phyloP scores from a whole-genome alignment of 2,797 vertebrate species.

The Trachops cirrhosus region DNA sequence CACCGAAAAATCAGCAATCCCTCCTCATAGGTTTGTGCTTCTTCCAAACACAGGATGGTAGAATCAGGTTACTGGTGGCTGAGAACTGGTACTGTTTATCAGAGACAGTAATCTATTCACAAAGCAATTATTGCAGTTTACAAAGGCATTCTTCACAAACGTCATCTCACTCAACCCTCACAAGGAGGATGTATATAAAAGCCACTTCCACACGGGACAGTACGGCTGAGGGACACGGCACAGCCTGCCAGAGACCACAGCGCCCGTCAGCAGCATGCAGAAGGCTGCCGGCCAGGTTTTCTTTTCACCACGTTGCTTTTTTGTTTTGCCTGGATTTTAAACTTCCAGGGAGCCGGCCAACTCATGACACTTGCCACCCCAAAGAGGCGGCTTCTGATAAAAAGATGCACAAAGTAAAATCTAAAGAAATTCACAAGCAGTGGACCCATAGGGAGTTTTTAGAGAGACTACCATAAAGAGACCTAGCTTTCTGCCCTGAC shows the following conservation, averaged over 20 bases:
- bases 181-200: neutral
- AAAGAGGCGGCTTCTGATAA: neutral
- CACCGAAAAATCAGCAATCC: constrained; percentile 4
- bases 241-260: neutral
- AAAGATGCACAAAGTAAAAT: neutral
- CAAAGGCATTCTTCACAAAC: constrained; percentile 30
- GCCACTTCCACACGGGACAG: neutral
- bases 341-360: neutral
- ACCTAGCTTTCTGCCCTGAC: no score
- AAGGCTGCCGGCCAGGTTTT: neutral
- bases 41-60: constrained; percentile 29
- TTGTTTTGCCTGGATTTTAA: neutral
- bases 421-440: constrained; percentile 2
- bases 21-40: neutral
- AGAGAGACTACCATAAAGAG: neutral
- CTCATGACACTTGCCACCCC: neutral
- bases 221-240: neutral
- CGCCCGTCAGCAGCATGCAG: neutral
- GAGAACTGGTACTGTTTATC: neutral
- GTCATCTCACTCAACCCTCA: neutral
- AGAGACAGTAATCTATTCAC: neutral
- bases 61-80: neutral
- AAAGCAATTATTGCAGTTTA: constrained; percentile 3
- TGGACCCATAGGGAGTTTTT: neutral
- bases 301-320: neutral